A percentile compares a stretch with the other conserved stretches of the same genome.
phyloP scores from a whole-genome alignment of 2,888 invertebrate species.

The Aphrophora alni region DNA sequence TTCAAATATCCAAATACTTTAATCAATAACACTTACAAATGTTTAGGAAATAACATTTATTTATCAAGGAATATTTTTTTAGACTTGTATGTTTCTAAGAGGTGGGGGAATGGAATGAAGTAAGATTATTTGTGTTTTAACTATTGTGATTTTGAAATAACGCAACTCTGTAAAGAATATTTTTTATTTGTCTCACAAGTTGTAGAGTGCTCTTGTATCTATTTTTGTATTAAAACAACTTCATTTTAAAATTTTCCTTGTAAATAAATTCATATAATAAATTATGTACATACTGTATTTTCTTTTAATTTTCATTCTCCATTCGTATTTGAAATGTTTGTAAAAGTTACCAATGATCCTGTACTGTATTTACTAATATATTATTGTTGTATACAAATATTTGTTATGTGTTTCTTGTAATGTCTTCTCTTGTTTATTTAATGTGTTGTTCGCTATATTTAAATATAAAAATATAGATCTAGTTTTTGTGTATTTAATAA shows the following conservation, averaged over 20 bases:
- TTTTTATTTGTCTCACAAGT: neutral
- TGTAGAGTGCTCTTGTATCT: neutral
- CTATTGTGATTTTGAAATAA: too few species aligned
- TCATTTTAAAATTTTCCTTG: neutral
- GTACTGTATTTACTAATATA: neutral
- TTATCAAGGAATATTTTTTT: too few species aligned
- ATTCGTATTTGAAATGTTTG: neutral
- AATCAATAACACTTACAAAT: too few species aligned
- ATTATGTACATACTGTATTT: neutral
- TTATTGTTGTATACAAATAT: neutral
- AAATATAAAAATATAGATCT: neutral
- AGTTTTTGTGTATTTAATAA: neutral
- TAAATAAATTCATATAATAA: neutral
- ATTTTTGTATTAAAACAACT: neutral
- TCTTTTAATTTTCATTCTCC: neutral
- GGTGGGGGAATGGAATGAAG: too few species aligned
- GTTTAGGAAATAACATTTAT: too few species aligned
- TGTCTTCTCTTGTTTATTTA: neutral
- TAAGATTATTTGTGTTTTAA: too few species aligned
- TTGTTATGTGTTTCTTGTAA: neutral
- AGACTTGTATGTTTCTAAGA: too few species aligned
- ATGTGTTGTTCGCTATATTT: conserved; percentile 3
- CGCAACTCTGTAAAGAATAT: too few species aligned
- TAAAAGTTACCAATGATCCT: neutral
- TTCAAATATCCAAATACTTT: too few species aligned